Evolutionary conservation across 2,113 vertebrate species (phyloP).

Genomic region (Neodon shergylaensis): DNA sequence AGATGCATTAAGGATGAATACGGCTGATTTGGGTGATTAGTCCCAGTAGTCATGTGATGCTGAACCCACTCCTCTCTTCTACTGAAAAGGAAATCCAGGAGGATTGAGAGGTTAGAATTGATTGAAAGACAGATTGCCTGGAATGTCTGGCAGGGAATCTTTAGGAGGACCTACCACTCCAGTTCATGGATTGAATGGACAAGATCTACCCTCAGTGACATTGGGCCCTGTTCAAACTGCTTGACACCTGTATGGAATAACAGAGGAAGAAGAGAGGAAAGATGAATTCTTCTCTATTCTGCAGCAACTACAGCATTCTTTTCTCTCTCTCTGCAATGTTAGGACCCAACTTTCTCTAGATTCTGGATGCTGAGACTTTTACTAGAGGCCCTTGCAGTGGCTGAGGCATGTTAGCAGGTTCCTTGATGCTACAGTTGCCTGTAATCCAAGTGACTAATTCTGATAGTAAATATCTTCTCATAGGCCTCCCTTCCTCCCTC

Average conservation of each 20-base stretch:
- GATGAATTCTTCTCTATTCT: neutral
- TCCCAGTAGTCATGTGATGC: neutral
- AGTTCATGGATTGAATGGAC: neutral
- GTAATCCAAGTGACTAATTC: neutral
- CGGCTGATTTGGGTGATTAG: neutral
- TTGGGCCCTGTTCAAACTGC: no score
- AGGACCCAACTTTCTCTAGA: neutral
- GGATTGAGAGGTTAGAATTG: neutral
- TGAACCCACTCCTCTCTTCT: neutral
- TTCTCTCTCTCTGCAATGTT: neutral
- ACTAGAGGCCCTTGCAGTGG: neutral
- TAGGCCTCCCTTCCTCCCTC: neutral
- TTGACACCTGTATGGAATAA: neutral
- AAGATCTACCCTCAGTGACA: neutral
- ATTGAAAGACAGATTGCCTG: neutral
- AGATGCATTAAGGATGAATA: neutral
- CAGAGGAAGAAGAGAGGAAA: neutral
- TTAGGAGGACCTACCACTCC: neutral
- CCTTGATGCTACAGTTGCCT: neutral
- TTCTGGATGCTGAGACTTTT: neutral
- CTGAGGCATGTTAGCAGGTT: neutral
- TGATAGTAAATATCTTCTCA: neutral
- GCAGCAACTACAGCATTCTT: neutral
- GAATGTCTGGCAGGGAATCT: neutral
- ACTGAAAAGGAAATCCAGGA: neutral